These are phyloP conservation scores for Leptobrachium leishanense DNA, from an alignment of 2,113 vertebrate genomes.

Conservation along the genomic window DNA sequence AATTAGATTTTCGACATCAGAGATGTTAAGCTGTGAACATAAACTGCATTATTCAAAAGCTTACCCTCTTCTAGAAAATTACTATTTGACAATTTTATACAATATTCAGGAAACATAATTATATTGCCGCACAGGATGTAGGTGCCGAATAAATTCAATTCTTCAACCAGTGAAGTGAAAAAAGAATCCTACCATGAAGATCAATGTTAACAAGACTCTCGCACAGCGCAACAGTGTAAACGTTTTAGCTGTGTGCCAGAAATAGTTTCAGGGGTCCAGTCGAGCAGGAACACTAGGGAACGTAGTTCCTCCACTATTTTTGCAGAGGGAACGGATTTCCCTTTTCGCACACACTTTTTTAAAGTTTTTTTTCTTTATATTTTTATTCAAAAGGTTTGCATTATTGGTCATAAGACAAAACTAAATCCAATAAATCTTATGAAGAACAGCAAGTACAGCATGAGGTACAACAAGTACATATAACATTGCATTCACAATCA, in stretches of 20 bases:
- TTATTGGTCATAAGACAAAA: no score
- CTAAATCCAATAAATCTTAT: no score
- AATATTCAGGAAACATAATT: constrained; percentile 77
- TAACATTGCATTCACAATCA: no score
- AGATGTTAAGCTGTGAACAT: constrained; percentile 69
- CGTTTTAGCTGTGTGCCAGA: no score
- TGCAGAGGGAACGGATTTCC: no score
- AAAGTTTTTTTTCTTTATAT: no score
- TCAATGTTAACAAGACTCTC: not conserved
- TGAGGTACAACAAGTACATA: no score
- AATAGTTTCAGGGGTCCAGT: not conserved
- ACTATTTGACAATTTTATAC: constrained; percentile 76
- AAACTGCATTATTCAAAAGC: constrained; percentile 71
- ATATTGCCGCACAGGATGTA: constrained; percentile 70
- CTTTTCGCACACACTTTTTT: no score
- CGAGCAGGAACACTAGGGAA: no score
- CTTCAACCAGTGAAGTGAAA: not conserved
- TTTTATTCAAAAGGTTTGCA: no score
- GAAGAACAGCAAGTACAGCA: no score
- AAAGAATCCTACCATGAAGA: not conserved
- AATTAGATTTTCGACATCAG: constrained; percentile 68
- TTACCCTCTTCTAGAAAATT: constrained; percentile 73
- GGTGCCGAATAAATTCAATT: constrained; percentile 62
- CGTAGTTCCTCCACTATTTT: no score
- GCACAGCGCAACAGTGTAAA: not conserved